Percentiles rank a stretch among this genome's conserved stretches.
Conservation (phyloP, 2,797 vertebrate species). For the Mus minutoides region DNA sequence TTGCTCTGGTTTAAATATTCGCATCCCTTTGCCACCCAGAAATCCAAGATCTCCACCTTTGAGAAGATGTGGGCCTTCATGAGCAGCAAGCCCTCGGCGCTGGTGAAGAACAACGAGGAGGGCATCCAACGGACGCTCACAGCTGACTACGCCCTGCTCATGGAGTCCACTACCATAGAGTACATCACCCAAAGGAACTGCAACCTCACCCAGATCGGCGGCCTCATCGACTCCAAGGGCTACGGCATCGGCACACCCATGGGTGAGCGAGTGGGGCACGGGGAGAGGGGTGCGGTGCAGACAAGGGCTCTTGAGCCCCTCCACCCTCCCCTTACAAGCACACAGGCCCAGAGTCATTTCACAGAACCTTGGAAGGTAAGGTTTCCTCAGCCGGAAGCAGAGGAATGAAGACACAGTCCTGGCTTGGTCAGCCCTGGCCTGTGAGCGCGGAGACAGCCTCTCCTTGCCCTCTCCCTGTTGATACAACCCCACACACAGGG, state of each 20-base stretch:
- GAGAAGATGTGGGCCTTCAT: slow-evolving; percentile 99
- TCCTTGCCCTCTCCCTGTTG: background rate
- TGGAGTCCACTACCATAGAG: slow-evolving; percentile 98
- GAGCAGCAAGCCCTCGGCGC: slow-evolving; percentile 96
- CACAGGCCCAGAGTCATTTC: background rate
- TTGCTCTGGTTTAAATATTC: background rate
- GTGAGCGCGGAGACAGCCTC: background rate
- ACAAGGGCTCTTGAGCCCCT: accelerated
- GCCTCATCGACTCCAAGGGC: slow-evolving; percentile 98
- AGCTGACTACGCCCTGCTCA: slow-evolving; percentile 97
- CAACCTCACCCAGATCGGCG: slow-evolving; percentile 98
- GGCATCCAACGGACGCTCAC: slow-evolving; percentile 97
- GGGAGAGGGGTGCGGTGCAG: accelerated
- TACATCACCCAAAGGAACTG: slow-evolving; percentile 97
- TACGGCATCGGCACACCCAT: slow-evolving; percentile 98
- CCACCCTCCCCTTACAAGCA: accelerated
- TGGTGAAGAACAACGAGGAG: slow-evolving; percentile 98
- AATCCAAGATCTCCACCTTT: slow-evolving; percentile 98
- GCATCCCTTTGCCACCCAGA: slow-evolving; percentile 86
- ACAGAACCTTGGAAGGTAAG: background rate
- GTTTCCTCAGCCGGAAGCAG: background rate
- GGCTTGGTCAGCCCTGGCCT: accelerated
- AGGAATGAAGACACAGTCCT: background rate
- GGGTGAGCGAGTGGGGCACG: slow-evolving; percentile 89
- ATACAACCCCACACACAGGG: background rate